Evolutionary conservation across 1,140 invertebrate genomes (phyloP), one percentile per base, ranked within the genome.

Genomic region (Acromyrmex charruanus): DNA sequence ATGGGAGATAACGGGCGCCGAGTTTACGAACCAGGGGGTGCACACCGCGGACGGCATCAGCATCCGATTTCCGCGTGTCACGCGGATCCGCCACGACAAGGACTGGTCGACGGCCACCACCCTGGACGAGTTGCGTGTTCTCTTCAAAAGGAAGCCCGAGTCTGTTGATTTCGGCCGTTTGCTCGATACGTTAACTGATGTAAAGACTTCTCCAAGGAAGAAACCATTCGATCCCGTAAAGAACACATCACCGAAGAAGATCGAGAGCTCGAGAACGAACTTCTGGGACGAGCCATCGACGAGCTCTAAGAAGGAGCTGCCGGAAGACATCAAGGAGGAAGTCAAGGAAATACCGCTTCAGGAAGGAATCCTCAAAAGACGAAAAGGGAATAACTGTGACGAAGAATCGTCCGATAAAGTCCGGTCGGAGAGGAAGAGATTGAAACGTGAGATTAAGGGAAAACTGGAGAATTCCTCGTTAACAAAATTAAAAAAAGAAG

Each of bases 1-100:
- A 18, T 99, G 98, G 98, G 98, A 99, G 96, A 98, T 99, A 51
- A 98, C 98, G 2, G 98, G 98, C 0, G 98, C 98, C 0, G 98
- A 99, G 95, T 98, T 99, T 90, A 98, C 98, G 10, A 97, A 98
- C 93, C 96, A 97, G 85, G 97, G 98, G 68, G 96, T 97, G 21
- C 99, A 99, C 92, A 99, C 98, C 5, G 98, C 98, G 3, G 97
- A 97, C 93, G 98, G 98, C 6, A 99, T 99, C 91, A 99, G 98
- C 3, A 98, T 99, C 66, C 95, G 98, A 89, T 99, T 99, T 96
- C 99, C 99, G 5, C 96, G 99, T 86, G 97, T 99, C 0, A 98
- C 98, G 1, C 96, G 97, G 88, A 97, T 98, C 79, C 96, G 98
- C 65, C 94, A 96, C 88, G 98, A 99, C 93, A 99, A 99, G 95